Percentiles rank a stretch among this genome's conserved stretches.
phyloP scores from a whole-genome alignment of 2,113 vertebrate species.

The Osmerus mordax region DNA sequence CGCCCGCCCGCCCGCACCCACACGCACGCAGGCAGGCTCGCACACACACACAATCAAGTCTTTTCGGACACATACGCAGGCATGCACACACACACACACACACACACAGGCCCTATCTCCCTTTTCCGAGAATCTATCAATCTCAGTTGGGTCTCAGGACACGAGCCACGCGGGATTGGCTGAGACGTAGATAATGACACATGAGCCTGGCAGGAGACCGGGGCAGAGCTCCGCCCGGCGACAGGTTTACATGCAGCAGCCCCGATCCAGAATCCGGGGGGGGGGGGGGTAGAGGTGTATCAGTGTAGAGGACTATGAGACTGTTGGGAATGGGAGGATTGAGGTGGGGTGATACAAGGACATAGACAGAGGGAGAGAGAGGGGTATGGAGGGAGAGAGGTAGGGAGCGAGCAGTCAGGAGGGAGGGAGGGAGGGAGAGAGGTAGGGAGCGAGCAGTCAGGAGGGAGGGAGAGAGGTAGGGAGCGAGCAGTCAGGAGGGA shows the following conservation, averaged over 20 bases:
- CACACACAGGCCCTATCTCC: no score
- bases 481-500: no score
- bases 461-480: neutral
- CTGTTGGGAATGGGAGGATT: neutral
- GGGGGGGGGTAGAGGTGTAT: no score
- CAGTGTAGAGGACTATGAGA: neutral
- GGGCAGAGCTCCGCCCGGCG: neutral
- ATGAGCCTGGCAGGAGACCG: neutral
- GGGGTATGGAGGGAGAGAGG: neutral
- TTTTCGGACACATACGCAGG: neutral
- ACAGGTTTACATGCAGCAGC: neutral
- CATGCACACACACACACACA: neutral
- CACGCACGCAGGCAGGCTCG: neutral
- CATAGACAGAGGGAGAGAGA: neutral
- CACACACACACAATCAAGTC: neutral
- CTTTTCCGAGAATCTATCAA: neutral
- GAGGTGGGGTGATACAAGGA: neutral
- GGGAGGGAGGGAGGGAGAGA: slow-evolving; percentile 2
- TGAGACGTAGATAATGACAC: slow-evolving; percentile 8
- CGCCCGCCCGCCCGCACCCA: neutral
- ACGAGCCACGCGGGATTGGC: neutral
- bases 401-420: slow-evolving; percentile 2
- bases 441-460: neutral
- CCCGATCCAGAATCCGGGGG: neutral
- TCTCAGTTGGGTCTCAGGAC: neutral